Evolutionary conservation across 2,113 vertebrate species (phyloP).

Genomic region (Hypanus sabinus): DNA sequence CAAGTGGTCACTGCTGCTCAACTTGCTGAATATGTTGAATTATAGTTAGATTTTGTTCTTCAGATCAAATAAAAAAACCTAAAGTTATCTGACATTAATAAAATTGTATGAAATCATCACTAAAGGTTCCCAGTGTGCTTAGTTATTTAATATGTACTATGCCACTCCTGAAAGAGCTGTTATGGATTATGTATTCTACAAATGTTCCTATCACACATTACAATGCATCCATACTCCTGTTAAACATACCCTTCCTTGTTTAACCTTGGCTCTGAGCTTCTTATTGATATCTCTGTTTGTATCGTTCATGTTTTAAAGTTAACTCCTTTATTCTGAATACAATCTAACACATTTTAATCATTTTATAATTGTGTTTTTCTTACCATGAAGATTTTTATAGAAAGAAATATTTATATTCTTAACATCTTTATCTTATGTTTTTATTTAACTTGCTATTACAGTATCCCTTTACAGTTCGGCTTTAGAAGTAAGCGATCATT

Average conservation of each 20-base stretch:
- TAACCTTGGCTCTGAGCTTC: background rate
- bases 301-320: background rate
- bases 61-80: background rate
- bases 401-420: background rate
- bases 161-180: background rate
- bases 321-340: background rate
- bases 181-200: background rate
- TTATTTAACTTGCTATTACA: background rate
- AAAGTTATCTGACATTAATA: background rate
- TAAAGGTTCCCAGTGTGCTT: background rate
- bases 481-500: background rate
- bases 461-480: background rate
- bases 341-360: background rate
- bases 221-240: background rate
- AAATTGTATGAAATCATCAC: background rate
- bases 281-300: background rate
- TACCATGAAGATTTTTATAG: background rate
- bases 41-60: background rate
- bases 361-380: background rate
- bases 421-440: background rate
- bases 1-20: background rate
- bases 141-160: background rate
- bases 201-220: background rate
- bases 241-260: background rate
- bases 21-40: background rate